Evolutionary conservation across 2,113 vertebrate species (phyloP), one percentile per base, ranked within the genome.

Genomic region (Leptobrachium ailaonicum): DNA sequence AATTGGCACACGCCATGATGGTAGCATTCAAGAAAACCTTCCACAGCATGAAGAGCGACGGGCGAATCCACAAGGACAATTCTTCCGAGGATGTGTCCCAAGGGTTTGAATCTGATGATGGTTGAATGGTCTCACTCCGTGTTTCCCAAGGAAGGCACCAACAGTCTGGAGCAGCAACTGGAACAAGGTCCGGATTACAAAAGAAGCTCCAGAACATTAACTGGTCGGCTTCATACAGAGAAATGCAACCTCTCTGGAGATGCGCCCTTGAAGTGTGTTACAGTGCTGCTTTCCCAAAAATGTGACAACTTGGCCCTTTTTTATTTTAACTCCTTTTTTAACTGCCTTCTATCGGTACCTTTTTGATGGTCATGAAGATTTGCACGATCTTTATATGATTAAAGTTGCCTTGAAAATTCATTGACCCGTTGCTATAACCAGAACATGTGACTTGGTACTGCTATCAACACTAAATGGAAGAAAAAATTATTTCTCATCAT

Each of bases 21-120:
- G 97, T 99, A 89, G 97, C 98, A 83, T 99, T 99, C 91, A 97
- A 89, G 92, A 98, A 98, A 91, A 99, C 98, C 91, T 99, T 99
- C 94, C 95, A 96, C 86, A 98, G 97, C 90, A 99, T 99, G 97
- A 96, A 95, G 88, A 97, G 95, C 0, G 98, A 99, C 0, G 97
- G 98, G 2, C 93, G 96, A 85, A 98, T 99, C 89, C 96, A 98
- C 90, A 96, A 96, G 85, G 94, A 95, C 77, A 95, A 95, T 85
- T 98, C 95, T 0, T 95, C 95, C 0, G 94, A 97, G 71, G 96
- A 98, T 87, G 92, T 94, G 20, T 94, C 96, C 42, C 96, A 97
- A 84, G 96, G 94, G 83, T 93, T 95, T 84, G 95, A 94, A 63
- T 95, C 96, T 0, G 98, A 98, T 0, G 95, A 96, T 6, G 95